Percentiles rank a stretch among this genome's conserved stretches.
Evolutionary conservation across 2,888 invertebrate species (phyloP).

Genomic region (Philonicus albiceps): DNA sequence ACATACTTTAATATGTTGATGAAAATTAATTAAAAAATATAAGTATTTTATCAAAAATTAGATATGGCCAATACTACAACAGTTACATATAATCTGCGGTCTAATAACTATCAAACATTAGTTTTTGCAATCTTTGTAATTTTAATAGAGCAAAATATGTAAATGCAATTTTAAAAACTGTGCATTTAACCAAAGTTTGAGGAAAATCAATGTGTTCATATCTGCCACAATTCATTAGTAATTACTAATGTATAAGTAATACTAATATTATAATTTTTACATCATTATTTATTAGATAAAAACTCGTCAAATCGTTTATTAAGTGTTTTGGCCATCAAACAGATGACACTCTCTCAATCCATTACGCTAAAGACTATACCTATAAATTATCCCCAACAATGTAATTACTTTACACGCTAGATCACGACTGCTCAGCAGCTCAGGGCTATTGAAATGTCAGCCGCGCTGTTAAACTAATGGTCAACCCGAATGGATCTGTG

Average conservation of each 20-base stretch:
- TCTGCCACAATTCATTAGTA: not conserved
- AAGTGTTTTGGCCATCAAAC: not conserved
- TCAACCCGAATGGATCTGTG: not conserved
- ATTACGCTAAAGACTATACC: not conserved
- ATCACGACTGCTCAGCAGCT: not conserved
- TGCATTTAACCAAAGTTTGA: not conserved
- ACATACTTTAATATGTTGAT: no score
- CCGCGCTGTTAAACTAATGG: not conserved
- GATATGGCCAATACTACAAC: no score
- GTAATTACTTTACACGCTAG: not conserved
- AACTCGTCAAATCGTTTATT: not conserved
- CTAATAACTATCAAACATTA: no score
- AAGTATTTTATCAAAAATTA: no score
- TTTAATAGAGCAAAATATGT: no score
- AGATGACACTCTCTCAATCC: not conserved
- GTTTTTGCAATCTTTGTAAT: no score
- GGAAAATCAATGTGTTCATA: not conserved
- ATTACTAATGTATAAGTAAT: not conserved
- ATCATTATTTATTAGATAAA: not conserved
- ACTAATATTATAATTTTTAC: not conserved
- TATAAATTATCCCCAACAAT: not conserved
- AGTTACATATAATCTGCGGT: no score
- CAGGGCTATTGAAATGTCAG: not conserved
- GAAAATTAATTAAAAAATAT: no score
- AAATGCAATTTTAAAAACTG: not conserved